Evolutionary conservation across 2,113 vertebrate genomes (phyloP).

Genomic region (Eulemur macaco): DNA sequence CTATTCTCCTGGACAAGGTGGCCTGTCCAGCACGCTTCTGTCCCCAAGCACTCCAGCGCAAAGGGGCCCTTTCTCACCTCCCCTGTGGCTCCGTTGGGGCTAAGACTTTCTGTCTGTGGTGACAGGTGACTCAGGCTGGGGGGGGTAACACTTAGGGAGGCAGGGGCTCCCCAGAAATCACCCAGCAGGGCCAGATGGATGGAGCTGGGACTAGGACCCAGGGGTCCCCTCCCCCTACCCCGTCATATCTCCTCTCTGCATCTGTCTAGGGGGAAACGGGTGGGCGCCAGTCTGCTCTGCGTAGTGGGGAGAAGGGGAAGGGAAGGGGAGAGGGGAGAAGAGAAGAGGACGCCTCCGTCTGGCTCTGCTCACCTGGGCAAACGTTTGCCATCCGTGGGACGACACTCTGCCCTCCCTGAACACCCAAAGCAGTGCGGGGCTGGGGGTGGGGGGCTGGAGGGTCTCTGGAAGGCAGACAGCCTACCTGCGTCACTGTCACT

Average conservation of each 20-base stretch:
- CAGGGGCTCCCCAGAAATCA: fast-evolving
- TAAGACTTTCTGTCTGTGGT: background rate
- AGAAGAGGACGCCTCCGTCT: fast-evolving
- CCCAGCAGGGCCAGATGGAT: background rate
- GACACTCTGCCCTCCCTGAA: no score
- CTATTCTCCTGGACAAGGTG: background rate
- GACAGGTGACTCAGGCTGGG: background rate
- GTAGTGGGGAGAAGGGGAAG: background rate
- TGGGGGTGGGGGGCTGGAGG: no score
- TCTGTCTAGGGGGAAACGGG: fast-evolving
- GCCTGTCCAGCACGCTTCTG: background rate
- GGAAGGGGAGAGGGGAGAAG: fast-evolving
- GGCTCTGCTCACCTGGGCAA: background rate
- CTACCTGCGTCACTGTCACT: fast-evolving
- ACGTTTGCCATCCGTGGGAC: fast-evolving
- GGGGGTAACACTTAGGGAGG: background rate
- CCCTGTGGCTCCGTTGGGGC: background rate
- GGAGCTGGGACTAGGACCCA: background rate
- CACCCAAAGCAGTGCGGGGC: fast-evolving
- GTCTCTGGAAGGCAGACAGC: fast-evolving
- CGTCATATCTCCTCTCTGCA: fast-evolving
- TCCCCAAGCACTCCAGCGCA: background rate
- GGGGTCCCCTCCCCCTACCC: background rate
- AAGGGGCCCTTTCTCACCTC: background rate
- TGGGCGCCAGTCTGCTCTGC: background rate